Evolutionary conservation across 2,113 vertebrate species (phyloP).

Genomic region (Mungos mungo): DNA sequence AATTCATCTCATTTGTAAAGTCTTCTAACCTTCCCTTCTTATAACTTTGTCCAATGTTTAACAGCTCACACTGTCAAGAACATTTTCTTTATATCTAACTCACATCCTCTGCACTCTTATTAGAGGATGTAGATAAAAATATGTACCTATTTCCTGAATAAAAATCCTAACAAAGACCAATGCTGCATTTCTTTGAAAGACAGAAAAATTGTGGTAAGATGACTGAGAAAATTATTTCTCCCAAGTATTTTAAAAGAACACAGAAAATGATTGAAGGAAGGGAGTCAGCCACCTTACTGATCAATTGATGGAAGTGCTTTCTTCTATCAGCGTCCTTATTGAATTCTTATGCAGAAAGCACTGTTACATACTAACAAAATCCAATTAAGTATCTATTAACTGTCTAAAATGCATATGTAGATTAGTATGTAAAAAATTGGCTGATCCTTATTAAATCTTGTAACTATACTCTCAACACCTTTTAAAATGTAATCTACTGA

Average conservation of each 20-base stretch:
- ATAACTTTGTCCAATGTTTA: not conserved
- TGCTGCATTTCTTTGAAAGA: not conserved
- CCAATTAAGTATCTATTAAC: not conserved
- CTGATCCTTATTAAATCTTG: not conserved
- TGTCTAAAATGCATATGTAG: not conserved
- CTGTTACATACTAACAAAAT: not conserved
- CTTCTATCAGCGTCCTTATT: not conserved
- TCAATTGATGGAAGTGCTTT: not conserved
- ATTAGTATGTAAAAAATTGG: not conserved
- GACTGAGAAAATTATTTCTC: not conserved
- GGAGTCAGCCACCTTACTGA: not conserved
- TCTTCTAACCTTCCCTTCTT: not conserved
- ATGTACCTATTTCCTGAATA: not conserved
- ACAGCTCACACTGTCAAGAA: not conserved
- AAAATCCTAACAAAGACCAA: not conserved
- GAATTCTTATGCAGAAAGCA: not conserved
- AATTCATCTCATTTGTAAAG: not conserved
- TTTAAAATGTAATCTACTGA: not conserved
- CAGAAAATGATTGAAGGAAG: not conserved
- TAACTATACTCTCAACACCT: not conserved
- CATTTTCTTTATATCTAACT: conserved; percentile 32
- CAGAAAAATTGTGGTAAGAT: not conserved
- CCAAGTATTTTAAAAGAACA: not conserved
- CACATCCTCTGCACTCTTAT: not conserved
- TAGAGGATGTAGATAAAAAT: not conserved